Percentiles rank a stretch among this genome's conserved stretches.
These are phyloP conservation scores for Nasonia longicornis DNA, from an alignment of 1,140 invertebrate species.

Conservation along the genomic window DNA sequence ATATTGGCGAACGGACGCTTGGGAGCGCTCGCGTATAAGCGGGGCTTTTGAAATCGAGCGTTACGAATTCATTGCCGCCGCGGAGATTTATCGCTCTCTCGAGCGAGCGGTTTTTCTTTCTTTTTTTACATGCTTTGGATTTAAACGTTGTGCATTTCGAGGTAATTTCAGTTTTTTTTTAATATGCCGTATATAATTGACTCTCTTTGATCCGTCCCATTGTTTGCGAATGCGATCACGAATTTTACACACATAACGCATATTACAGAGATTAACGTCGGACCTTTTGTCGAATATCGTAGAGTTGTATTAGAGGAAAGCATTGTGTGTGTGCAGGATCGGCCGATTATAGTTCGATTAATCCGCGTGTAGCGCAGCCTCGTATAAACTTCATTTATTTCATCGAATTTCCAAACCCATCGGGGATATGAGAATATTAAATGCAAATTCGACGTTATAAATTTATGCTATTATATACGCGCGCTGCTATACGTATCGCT, in stretches of 20 bases:
- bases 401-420: background rate
- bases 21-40: background rate
- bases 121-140: background rate
- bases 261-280: background rate
- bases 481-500: background rate
- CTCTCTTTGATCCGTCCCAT: no score
- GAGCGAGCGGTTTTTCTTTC: background rate
- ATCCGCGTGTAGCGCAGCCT: background rate
- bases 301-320: background rate
- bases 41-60: background rate
- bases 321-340: background rate
- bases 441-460: constrained; percentile 21
- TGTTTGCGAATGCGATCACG: constrained; percentile 6
- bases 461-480: constrained; percentile 8
- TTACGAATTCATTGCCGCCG: background rate
- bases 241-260: constrained; percentile 15
- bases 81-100: background rate
- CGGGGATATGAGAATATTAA: constrained; percentile 11
- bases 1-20: background rate
- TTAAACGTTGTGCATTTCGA: background rate
- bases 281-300: constrained; percentile 18
- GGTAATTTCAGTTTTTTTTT: background rate
- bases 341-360: constrained; percentile 24
- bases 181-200: no score
- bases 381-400: constrained; percentile 16